Conservation (phyloP, 2,888 invertebrate genomes). For the Erannis defoliaria region DNA sequence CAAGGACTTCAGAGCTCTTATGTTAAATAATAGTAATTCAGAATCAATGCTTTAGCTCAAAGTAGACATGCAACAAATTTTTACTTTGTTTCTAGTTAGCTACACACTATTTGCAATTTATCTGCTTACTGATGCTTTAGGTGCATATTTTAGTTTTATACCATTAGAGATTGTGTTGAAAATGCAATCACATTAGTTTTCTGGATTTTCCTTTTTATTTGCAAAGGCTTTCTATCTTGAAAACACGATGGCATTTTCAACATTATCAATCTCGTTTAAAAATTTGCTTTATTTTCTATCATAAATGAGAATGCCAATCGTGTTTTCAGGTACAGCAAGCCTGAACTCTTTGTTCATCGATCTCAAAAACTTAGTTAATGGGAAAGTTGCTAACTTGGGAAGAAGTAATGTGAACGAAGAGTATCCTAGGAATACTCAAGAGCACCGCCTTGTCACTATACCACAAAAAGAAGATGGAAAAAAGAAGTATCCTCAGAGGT, state of each 20-base stretch:
- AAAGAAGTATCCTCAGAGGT: conserved; percentile 84
- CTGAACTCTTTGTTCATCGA: conserved; percentile 82
- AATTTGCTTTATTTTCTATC: conserved; percentile 47
- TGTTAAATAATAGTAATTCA: background rate
- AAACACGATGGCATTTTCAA: conserved; percentile 87
- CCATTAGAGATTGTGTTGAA: conserved; percentile 80
- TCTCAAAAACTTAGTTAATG: conserved; percentile 83
- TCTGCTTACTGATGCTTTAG: conserved; percentile 27
- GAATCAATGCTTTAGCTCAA: background rate
- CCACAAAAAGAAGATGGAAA: conserved; percentile 86
- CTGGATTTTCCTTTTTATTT: conserved; percentile 74
- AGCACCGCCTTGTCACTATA: conserved; percentile 80
- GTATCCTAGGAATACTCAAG: conserved; percentile 64
- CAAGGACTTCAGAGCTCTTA: background rate
- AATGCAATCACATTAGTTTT: conserved; percentile 82
- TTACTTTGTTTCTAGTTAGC: background rate
- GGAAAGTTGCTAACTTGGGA: conserved; percentile 74
- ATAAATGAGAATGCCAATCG: conserved; percentile 85
- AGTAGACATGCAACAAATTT: background rate
- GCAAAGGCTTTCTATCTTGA: conserved; percentile 74
- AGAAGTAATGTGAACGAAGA: conserved; percentile 70
- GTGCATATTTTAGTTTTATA: conserved; percentile 10
- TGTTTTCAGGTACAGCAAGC: conserved; percentile 85
- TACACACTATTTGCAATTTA: background rate
- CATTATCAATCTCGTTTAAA: conserved; percentile 60